These are phyloP conservation scores for Odontocerum albicorne DNA, from an alignment of 2,888 invertebrate species.

Conservation along the genomic window DNA sequence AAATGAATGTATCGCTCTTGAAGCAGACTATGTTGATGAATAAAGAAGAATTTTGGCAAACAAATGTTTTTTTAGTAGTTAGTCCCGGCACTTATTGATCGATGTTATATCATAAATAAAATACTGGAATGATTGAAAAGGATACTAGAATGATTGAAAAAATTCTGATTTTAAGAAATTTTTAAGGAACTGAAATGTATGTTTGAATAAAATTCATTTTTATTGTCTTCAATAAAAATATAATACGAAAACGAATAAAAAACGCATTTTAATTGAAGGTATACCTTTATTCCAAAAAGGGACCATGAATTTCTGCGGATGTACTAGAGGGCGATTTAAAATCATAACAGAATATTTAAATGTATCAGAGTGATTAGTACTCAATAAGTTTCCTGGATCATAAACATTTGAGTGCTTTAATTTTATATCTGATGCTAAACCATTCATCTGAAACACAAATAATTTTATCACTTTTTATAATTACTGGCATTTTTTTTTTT, in stretches of 20 bases:
- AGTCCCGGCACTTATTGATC: no score
- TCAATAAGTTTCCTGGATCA: conserved; percentile 12
- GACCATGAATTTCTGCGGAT: conserved; percentile 53
- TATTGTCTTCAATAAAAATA: no score
- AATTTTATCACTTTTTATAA: background rate
- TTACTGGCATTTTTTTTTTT: background rate
- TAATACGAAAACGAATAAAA: background rate
- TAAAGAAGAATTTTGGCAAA: no score
- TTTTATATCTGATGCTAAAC: background rate
- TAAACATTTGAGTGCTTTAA: background rate
- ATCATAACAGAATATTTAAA: conserved; percentile 62
- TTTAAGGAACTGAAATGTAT: no score
- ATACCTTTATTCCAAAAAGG: conserved; percentile 72
- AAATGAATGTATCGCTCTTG: no score
- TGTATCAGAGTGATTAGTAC: background rate
- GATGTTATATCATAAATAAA: no score
- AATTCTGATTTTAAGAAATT: no score
- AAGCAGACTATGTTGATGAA: no score
- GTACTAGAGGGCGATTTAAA: conserved; percentile 64
- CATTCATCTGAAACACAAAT: conserved; percentile 5
- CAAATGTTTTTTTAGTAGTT: no score
- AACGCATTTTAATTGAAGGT: background rate
- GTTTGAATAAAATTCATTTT: no score
- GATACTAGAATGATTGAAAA: no score
- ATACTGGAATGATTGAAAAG: no score